Evolutionary conservation across 2,797 vertebrate genomes (phyloP).

Genomic region (Leucoraja ocellata): DNA sequence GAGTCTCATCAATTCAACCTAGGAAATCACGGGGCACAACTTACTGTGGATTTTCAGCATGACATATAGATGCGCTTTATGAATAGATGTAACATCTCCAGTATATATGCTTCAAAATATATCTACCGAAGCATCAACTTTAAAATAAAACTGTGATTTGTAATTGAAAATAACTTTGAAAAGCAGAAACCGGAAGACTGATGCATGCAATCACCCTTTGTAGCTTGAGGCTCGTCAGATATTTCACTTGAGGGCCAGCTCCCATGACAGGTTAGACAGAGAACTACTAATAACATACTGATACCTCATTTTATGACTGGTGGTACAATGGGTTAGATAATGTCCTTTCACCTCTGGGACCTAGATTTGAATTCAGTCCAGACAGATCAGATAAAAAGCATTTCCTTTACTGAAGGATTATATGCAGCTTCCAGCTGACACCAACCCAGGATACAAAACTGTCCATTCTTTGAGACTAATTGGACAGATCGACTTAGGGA

Average conservation of each 20-base stretch:
- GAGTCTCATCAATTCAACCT: not conserved
- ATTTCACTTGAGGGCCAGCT: no score
- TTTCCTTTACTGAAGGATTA: not conserved
- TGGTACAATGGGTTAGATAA: not conserved
- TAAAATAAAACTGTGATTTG: not conserved
- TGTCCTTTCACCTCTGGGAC: constrained; percentile 23
- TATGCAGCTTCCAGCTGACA: not conserved
- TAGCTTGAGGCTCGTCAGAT: not conserved
- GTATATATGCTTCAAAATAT: not conserved
- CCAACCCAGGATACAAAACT: not conserved
- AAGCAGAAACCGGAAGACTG: not conserved
- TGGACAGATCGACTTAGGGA: constrained; percentile 8
- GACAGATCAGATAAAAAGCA: not conserved
- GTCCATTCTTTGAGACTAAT: not conserved
- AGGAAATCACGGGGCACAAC: constrained; percentile 8
- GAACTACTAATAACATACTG: not conserved
- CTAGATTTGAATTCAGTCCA: not conserved
- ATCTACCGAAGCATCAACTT: constrained; percentile 9
- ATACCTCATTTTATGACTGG: not conserved
- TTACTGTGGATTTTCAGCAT: constrained; percentile 1
- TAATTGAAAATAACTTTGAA: constrained; percentile 16
- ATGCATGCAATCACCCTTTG: not conserved
- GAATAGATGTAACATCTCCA: not conserved
- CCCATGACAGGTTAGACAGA: not conserved
- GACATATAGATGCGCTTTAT: not conserved